Base-by-base conservation (phyloP, 2,113 vertebrate species). In the Bettongia penicillata region DNA sequence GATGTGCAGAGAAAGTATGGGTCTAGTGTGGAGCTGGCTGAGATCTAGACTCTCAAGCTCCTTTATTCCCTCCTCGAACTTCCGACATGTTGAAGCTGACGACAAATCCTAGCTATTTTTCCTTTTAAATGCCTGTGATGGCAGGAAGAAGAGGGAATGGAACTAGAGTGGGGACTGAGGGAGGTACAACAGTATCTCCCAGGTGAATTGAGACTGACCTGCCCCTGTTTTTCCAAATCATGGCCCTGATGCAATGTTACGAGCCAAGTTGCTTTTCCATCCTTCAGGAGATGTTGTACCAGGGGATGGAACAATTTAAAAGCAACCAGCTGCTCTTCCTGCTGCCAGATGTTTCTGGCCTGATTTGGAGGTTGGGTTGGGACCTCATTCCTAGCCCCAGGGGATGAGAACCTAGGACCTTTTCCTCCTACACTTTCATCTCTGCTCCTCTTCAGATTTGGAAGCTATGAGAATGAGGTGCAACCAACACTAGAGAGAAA, bases 281-380 rank as follows among this genome's bases (percentile, higher is more conserved):
- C 68, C n/a, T 43, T 19, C 43, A 19, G 19, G 16, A 22, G 7
- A 84, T 5, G 7, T 43, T 84, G n/a, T 43, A 77, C 0, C 16
- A 84, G 68, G 68, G 37, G 1, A 19, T 84, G 5, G n/a, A 84
- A 43, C 25, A 51, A 8, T 49, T 51, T 31, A 49, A 28, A 52
- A 93, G 55, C 89, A 28, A 51, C 93, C 97, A 97, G 96, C 97
- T 95, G 97, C 97, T 97, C 98, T 96, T 94, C 96, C 96, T 95
- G 3, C 91, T 97, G 95, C 93, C 93, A 19, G 96, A 97, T 96
- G 94, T 94, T 91, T 96, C 95, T 93, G 19, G 19, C n/a, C n/a
- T 84, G n/a, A 19, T 84, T 77, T n/a, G 5, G 68, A 77, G n/a
- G 19, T 77, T 77, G 43, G 68, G 4, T 22, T 43, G 68, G 68